A percentile compares a stretch with the other conserved stretches of the same genome.
phyloP scores from a whole-genome alignment of 2,113 vertebrate species.

The Nettapus auritus region DNA sequence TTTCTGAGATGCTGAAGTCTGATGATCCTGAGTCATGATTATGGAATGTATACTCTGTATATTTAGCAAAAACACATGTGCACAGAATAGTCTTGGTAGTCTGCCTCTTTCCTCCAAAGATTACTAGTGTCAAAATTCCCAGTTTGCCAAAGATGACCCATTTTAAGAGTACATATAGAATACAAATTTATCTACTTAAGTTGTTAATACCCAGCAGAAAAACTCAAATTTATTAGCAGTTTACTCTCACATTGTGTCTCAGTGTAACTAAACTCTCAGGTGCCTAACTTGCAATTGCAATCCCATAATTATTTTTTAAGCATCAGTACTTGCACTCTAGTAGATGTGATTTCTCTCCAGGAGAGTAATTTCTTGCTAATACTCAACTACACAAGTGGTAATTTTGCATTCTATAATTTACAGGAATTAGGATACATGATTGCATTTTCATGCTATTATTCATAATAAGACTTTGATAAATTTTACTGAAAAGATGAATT shows the following conservation, averaged over 20 bases:
- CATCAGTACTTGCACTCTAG: not conserved
- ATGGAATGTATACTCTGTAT: not conserved
- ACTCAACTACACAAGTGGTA: not conserved
- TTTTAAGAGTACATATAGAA: not conserved
- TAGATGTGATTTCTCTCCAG: not conserved
- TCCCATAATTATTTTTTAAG: not conserved
- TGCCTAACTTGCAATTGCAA: not conserved
- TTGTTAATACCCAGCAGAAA: not conserved
- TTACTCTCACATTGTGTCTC: not conserved
- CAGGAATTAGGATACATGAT: not conserved
- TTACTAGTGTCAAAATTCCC: not conserved
- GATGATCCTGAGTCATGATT: not conserved
- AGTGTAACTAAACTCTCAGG: not conserved
- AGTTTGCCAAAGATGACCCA: not conserved
- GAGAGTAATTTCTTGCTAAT: not conserved
- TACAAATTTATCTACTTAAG: fast-evolving
- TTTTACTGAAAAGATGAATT: not conserved
- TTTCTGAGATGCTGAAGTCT: not conserved
- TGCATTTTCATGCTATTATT: not conserved
- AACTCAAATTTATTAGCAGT: not conserved
- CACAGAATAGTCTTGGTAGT: not conserved
- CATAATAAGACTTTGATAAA: not conserved
- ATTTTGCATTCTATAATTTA: not conserved
- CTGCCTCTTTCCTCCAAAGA: fast-evolving
- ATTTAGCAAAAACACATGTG: not conserved